phyloP scores from a whole-genome alignment of 1,140 invertebrate species.

The Tetramorium parvispinum region DNA sequence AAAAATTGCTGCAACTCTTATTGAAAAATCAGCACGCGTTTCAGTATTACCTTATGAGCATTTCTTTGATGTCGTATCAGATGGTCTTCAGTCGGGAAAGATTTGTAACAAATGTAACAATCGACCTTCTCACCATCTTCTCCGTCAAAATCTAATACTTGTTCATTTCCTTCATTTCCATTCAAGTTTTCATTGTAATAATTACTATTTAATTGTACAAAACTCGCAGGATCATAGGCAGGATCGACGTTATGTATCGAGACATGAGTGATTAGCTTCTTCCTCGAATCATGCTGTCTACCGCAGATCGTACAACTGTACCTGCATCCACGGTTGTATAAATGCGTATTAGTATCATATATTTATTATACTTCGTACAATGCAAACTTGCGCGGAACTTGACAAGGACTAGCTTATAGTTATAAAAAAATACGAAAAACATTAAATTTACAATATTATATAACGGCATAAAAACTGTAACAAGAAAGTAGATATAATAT shows the following conservation, averaged over 20 bases:
- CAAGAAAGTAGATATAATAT: not conserved
- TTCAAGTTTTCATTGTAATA: constrained; percentile 82
- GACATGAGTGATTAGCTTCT: constrained; percentile 87
- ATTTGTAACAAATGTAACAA: constrained; percentile 85
- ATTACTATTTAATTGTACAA: constrained; percentile 85
- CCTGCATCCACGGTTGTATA: constrained; percentile 52
- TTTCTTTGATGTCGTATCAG: constrained; percentile 85
- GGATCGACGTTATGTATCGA: constrained; percentile 86
- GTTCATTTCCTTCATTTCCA: constrained; percentile 78
- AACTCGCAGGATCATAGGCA: constrained; percentile 85
- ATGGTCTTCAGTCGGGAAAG: constrained; percentile 85
- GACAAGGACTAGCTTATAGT: not conserved
- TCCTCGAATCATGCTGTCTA: constrained; percentile 87
- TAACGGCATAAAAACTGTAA: no score
- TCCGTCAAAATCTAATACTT: constrained; percentile 78
- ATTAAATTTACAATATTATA: no score
- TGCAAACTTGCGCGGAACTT: not conserved
- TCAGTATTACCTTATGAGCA: constrained; percentile 79
- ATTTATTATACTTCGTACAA: not conserved
- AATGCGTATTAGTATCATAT: not conserved
- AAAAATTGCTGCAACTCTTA: not conserved
- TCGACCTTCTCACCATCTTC: constrained; percentile 82
- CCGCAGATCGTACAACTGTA: constrained; percentile 87
- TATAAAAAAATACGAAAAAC: no score
- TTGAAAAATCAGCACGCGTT: not conserved